These are phyloP conservation scores for Aphyosemion australe DNA, from an alignment of 2,113 vertebrate species.

Conservation along the genomic window DNA sequence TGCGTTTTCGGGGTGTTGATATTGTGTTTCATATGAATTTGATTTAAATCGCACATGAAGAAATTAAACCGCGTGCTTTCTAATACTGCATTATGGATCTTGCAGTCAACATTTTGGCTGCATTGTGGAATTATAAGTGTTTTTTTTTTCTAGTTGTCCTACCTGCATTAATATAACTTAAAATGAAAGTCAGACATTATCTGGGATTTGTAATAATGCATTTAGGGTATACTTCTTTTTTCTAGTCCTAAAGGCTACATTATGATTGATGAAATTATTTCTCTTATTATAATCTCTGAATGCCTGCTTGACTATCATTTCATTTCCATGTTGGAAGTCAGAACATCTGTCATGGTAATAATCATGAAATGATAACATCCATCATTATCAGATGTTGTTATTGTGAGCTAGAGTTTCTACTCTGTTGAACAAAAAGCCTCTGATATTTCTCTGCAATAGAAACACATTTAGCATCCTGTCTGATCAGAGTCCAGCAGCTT, in stretches of 20 bases:
- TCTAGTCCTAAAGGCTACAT: constrained; percentile 23
- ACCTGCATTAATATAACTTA: constrained; percentile 28
- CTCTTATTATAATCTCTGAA: constrained; percentile 24
- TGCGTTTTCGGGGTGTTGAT: constrained; percentile 48
- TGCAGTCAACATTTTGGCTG: too few species aligned
- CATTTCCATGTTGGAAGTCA: constrained; percentile 12
- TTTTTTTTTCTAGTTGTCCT: constrained; percentile 2
- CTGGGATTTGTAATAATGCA: constrained; percentile 30
- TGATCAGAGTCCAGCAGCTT: too few species aligned
- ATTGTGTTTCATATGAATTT: neutral
- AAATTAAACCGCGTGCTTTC: neutral
- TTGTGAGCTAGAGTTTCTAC: too few species aligned
- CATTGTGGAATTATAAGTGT: too few species aligned
- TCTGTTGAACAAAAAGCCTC: too few species aligned
- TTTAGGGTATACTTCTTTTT: constrained; percentile 19
- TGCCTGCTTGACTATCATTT: constrained; percentile 22
- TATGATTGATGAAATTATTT: constrained; percentile 36
- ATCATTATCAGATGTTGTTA: too few species aligned
- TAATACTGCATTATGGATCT: neutral
- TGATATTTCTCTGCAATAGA: too few species aligned
- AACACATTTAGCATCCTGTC: too few species aligned
- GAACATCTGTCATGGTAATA: neutral
- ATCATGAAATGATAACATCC: too few species aligned
- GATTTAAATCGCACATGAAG: neutral
- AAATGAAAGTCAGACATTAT: constrained; percentile 54